These are phyloP conservation scores for Trissolcus brochymenae DNA, from an alignment of 2,888 invertebrate genomes.

Conservation along the genomic window DNA sequence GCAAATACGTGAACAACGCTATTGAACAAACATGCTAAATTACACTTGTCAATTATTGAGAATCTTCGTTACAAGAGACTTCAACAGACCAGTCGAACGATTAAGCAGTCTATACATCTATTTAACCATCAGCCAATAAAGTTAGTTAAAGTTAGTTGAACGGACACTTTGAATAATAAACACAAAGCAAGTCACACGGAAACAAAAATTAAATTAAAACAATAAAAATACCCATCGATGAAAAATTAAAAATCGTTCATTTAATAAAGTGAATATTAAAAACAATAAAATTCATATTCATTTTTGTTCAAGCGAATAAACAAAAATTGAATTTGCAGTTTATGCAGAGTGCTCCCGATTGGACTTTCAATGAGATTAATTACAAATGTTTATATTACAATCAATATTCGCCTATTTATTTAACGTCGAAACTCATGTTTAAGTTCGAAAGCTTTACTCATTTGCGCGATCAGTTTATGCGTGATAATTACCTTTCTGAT, in stretches of 20 bases:
- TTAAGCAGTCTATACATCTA: slow-evolving; percentile 23
- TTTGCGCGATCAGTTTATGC: slow-evolving; percentile 50
- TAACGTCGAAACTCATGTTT: slow-evolving; percentile 34
- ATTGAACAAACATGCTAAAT: slow-evolving; percentile 44
- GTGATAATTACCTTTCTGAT: slow-evolving; percentile 83
- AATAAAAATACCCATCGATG: background rate
- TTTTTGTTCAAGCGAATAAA: background rate
- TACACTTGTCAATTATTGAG: slow-evolving; percentile 46
- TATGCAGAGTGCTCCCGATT: background rate
- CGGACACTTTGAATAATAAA: background rate
- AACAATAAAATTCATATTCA: slow-evolving; percentile 1
- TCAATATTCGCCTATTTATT: slow-evolving; percentile 28
- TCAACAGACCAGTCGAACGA: slow-evolving; percentile 42
- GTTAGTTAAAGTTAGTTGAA: slow-evolving; percentile 5
- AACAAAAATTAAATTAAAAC: background rate
- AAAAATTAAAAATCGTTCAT: background rate
- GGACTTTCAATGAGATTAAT: background rate
- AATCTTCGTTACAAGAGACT: slow-evolving; percentile 45
- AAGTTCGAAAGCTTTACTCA: slow-evolving; percentile 46
- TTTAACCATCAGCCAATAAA: slow-evolving; percentile 21
- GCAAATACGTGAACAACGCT: slow-evolving; percentile 31
- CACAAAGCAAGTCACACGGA: background rate
- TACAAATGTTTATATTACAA: slow-evolving; percentile 35
- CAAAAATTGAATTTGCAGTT: background rate
- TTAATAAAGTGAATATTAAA: slow-evolving; percentile 6